Evolutionary conservation across 2,888 invertebrate species (phyloP).

Genomic region (Lepidocyrtinus sp.): DNA sequence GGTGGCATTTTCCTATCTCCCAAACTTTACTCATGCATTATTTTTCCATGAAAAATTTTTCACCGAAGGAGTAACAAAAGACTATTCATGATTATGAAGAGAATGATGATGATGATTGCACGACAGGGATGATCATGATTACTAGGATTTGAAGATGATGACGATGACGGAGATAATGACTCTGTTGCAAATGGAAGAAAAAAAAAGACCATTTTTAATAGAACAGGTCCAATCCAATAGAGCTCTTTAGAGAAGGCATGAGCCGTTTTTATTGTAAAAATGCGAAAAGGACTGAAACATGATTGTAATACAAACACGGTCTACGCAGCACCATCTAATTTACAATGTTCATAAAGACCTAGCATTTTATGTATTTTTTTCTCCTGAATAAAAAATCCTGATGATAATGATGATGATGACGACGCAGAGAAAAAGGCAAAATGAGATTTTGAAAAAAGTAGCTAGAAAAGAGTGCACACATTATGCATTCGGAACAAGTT

Average conservation of each 20-base stretch:
- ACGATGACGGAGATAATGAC: constrained; percentile 52
- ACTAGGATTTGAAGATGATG: constrained; percentile 39
- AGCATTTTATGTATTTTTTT: no score
- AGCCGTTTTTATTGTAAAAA: constrained; percentile 7
- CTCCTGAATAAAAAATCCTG: no score
- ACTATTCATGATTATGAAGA: constrained; percentile 40
- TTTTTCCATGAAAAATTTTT: constrained; percentile 53
- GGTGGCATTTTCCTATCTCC: constrained; percentile 48
- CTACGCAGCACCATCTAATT: constrained; percentile 4
- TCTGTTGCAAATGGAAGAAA: constrained; percentile 54
- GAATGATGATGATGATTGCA: constrained; percentile 49
- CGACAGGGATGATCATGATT: constrained; percentile 58
- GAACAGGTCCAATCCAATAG: no score
- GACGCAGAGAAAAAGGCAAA: no score
- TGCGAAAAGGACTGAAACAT: no score
- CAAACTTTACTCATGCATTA: constrained; percentile 28
- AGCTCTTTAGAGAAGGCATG: neutral
- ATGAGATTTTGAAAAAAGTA: neutral
- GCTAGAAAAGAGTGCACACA: neutral
- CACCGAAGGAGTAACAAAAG: constrained; percentile 36
- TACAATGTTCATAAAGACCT: constrained; percentile 13
- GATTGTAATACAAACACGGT: constrained; percentile 1
- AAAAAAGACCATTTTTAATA: constrained; percentile 18
- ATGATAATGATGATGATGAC: no score
- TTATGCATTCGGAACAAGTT: constrained; percentile 56